These are phyloP conservation scores for Ophonus ardosiacus DNA, from an alignment of 2,888 invertebrate species.

Conservation along the genomic window DNA sequence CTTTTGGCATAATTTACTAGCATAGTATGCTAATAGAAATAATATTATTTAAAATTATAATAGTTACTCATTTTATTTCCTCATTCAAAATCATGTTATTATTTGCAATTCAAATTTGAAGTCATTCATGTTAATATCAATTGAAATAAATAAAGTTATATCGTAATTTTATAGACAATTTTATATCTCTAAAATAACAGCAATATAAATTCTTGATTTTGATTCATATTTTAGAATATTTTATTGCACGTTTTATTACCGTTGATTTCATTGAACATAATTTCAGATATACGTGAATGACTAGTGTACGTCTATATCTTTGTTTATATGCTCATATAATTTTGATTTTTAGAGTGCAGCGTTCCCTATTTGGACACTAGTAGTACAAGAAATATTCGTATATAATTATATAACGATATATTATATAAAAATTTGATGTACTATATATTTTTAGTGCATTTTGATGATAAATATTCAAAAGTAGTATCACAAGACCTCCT, in stretches of 20 bases:
- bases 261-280: conserved; percentile 31
- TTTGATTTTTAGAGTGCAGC: conserved; percentile 10
- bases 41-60: not conserved
- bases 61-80: not conserved
- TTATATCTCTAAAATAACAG: conserved; percentile 14
- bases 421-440: too few species aligned
- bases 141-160: not conserved
- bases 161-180: conserved; percentile 7
- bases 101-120: not conserved
- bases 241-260: conserved; percentile 17
- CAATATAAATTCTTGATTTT: conserved; percentile 23
- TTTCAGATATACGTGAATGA: conserved; percentile 17
- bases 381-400: not conserved
- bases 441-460: too few species aligned
- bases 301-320: not conserved
- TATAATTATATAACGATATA: not conserved
- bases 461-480: too few species aligned
- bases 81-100: not conserved
- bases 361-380: not conserved
- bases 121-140: not conserved
- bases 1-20: too few species aligned
- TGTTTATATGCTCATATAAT: conserved; percentile 27
- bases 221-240: conserved; percentile 35
- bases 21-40: too few species aligned
- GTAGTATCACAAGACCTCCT: too few species aligned